Percentiles rank a stretch among this genome's conserved stretches.
phyloP scores from a whole-genome alignment of 1,140 invertebrate species.

The Brachionus asplanchnoidis region DNA sequence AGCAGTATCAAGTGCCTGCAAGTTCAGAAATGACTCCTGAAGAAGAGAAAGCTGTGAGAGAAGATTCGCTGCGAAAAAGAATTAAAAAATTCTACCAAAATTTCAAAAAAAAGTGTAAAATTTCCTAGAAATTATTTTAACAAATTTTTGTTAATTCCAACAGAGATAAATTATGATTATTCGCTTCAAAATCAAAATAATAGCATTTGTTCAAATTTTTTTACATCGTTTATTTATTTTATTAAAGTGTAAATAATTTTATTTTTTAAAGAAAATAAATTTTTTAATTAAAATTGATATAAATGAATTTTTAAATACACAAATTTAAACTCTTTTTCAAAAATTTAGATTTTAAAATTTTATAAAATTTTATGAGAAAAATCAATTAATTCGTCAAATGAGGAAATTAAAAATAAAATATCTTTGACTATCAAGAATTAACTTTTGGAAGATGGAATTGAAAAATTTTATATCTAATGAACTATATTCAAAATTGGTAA shows the following conservation, averaged over 20 bases:
- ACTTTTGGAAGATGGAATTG: too few relatives aligned
- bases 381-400: too few relatives aligned
- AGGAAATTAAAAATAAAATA: too few relatives aligned
- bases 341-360: too few relatives aligned
- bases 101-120: constrained; percentile 35
- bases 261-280: neutral
- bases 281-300: neutral
- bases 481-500: too few relatives aligned
- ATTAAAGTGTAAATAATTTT: neutral
- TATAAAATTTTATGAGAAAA: too few relatives aligned
- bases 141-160: neutral
- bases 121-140: neutral
- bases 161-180: neutral
- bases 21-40: neutral
- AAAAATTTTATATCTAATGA: too few relatives aligned
- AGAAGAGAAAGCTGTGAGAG: constrained; percentile 22
- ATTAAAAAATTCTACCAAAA: constrained; percentile 41
- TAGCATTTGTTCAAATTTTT: neutral
- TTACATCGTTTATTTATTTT: neutral
- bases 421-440: too few relatives aligned
- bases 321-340: too few relatives aligned
- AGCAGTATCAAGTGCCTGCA: constrained; percentile 7
- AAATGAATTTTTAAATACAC: too few relatives aligned
- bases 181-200: neutral
- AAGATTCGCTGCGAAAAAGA: neutral